Percentiles rank a stretch among this genome's conserved stretches.
phyloP scores from a whole-genome alignment of 2,797 vertebrate species.

The Scarus forsteni region DNA sequence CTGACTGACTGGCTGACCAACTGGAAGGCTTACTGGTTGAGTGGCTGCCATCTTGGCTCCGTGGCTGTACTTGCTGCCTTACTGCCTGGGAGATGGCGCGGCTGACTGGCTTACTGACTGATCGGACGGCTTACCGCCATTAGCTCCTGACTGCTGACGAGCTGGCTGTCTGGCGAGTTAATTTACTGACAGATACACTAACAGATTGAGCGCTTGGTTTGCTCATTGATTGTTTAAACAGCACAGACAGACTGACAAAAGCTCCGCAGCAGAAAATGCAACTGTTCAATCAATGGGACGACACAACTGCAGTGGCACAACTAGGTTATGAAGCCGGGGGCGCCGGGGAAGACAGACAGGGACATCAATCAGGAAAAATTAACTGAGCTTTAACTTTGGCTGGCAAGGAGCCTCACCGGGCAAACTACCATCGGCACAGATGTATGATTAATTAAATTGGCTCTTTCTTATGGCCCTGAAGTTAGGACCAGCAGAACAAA shows the following conservation, averaged over 20 bases:
- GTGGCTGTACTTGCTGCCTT: constrained; percentile 1
- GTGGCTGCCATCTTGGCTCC: constrained; percentile 11
- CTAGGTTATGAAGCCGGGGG: background rate
- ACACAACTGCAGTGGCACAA: background rate
- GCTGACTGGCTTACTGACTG: constrained; percentile 9
- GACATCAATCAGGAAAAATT: background rate
- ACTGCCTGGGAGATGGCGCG: background rate
- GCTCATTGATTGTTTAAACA: background rate
- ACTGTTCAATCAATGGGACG: background rate
- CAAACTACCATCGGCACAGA: too few relatives aligned
- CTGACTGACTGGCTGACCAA: constrained; percentile 26
- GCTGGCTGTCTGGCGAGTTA: background rate
- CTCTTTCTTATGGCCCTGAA: too few relatives aligned
- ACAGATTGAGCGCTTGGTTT: background rate
- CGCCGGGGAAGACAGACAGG: background rate
- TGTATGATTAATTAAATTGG: too few relatives aligned
- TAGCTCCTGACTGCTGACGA: background rate
- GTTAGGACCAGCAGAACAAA: too few relatives aligned
- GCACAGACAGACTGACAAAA: background rate
- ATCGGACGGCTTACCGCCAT: background rate
- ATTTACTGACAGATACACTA: background rate
- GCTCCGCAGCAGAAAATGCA: background rate
- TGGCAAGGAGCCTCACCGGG: too few relatives aligned
- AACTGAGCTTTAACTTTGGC: background rate
- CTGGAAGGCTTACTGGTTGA: constrained; percentile 38